Evolutionary conservation across 2,113 vertebrate genomes (phyloP).

Genomic region (Heptranchias perlo): DNA sequence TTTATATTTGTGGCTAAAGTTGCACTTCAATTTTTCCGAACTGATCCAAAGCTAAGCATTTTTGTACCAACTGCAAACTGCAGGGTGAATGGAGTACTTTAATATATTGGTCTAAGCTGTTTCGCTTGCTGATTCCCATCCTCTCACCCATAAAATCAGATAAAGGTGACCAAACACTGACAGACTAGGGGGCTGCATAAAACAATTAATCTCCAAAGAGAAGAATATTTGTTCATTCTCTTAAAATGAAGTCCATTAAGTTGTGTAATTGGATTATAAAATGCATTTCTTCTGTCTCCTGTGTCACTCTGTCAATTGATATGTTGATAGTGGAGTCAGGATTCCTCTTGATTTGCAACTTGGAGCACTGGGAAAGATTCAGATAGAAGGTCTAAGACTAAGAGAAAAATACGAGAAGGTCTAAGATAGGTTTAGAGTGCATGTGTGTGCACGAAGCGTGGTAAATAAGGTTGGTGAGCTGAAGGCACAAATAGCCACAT

Average conservation of each 20-base stretch:
- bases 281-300: neutral
- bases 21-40: neutral
- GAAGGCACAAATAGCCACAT: too few species aligned
- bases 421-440: too few species aligned
- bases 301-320: neutral
- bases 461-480: too few species aligned
- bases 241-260: constrained; percentile 59
- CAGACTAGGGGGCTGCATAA: constrained; percentile 52
- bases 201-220: constrained; percentile 48
- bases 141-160: constrained; percentile 72
- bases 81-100: neutral
- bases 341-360: neutral
- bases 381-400: neutral
- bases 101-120: constrained; percentile 3
- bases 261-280: constrained; percentile 61
- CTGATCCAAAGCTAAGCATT: neutral
- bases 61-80: neutral
- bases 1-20: neutral
- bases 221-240: constrained; percentile 56
- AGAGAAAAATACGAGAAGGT: too few species aligned
- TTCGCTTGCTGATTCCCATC: constrained; percentile 55
- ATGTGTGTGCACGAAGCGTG: too few species aligned
- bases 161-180: constrained; percentile 65
- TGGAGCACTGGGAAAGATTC: neutral
- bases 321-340: neutral